Conservation (phyloP, 2,888 invertebrate species). For the Tuta absoluta region DNA sequence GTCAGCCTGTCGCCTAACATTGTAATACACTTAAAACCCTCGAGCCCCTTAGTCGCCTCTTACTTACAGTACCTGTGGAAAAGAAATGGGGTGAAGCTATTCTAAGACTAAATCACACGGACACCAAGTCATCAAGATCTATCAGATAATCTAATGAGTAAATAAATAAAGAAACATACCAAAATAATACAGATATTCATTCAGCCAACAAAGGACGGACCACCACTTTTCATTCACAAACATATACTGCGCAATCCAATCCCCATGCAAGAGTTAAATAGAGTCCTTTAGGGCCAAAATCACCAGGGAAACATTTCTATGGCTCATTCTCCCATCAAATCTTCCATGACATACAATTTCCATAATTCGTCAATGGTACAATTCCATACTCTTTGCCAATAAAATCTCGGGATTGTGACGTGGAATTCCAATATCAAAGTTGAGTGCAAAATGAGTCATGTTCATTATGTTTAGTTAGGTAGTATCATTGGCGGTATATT, state of each 20-base stretch:
- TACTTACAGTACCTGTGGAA: no score
- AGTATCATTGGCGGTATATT: no score
- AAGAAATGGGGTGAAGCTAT: no score
- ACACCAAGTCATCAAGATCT: no score
- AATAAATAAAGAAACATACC: slow-evolving; percentile 7
- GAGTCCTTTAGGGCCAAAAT: not conserved
- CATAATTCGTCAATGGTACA: slow-evolving; percentile 20
- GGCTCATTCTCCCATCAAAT: slow-evolving; percentile 22
- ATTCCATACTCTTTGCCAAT: slow-evolving; percentile 25
- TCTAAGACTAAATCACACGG: no score
- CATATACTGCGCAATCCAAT: not conserved
- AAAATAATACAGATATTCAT: not conserved
- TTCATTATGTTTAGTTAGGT: slow-evolving; percentile 1
- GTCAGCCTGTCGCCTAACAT: no score
- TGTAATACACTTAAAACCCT: no score
- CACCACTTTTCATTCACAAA: slow-evolving; percentile 16
- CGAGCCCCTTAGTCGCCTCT: no score
- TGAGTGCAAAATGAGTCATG: slow-evolving; percentile 16
- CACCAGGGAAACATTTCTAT: slow-evolving; percentile 23
- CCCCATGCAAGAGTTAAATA: slow-evolving; percentile 22
- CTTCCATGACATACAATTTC: slow-evolving; percentile 26
- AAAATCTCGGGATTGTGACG: slow-evolving; percentile 6
- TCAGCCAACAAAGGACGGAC: slow-evolving; percentile 1
- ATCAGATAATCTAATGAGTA: no score
- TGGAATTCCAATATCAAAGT: slow-evolving; percentile 4